These are phyloP conservation scores for Anguilla rostrata DNA, from an alignment of 2,113 vertebrate species.

Conservation along the genomic window DNA sequence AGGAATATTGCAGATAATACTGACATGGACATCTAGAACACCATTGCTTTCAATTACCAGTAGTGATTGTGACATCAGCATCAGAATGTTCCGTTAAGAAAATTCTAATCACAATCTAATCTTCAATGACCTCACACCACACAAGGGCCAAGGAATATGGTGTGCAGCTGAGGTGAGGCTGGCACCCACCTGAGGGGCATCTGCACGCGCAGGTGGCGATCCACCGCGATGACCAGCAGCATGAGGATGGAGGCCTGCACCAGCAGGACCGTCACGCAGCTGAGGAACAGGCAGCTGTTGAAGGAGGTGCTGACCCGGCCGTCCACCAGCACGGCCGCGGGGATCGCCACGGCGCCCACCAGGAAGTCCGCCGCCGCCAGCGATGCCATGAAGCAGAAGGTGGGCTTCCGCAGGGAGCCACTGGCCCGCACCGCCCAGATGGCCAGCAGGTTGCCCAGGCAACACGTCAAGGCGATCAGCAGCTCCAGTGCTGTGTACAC, in stretches of 20 bases:
- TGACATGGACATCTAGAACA: too few relatives aligned
- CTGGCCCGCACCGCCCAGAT: constrained; percentile 75
- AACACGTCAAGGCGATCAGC: constrained; percentile 69
- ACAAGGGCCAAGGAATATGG: too few relatives aligned
- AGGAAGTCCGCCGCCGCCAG: constrained; percentile 80
- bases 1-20: too few relatives aligned
- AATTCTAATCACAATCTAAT: too few relatives aligned
- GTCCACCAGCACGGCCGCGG: constrained; percentile 74
- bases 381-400: constrained; percentile 77
- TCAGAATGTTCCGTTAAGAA: too few relatives aligned
- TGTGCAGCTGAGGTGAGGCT: too few relatives aligned
- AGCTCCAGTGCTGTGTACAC: constrained; percentile 71
- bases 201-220: constrained; percentile 79
- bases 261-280: constrained; percentile 75
- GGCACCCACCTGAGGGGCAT: constrained; percentile 67
- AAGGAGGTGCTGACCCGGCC: constrained; percentile 54
- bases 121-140: too few relatives aligned
- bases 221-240: constrained; percentile 80
- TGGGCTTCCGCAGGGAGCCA: constrained; percentile 60
- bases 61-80: too few relatives aligned
- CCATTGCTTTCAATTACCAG: too few relatives aligned
- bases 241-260: constrained; percentile 77
- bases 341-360: constrained; percentile 76
- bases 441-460: constrained; percentile 78
- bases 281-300: constrained; percentile 74